phyloP scores from a whole-genome alignment of 2,113 vertebrate genomes.

The Elaphurus davidianus region DNA sequence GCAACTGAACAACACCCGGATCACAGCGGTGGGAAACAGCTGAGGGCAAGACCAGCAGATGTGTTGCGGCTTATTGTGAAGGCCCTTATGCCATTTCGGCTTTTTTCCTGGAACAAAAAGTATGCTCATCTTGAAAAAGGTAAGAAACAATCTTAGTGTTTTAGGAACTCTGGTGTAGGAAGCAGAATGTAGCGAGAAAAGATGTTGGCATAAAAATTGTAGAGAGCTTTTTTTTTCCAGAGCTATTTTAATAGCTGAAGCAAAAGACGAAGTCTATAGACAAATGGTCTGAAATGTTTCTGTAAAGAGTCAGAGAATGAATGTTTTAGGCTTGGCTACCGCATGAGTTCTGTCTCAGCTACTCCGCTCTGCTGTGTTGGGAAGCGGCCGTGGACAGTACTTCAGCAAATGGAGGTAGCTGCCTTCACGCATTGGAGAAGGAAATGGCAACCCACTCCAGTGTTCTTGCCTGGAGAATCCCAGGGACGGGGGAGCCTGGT shows the following conservation, averaged over 20 bases:
- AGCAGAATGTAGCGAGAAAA: not conserved
- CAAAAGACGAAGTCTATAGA: not conserved
- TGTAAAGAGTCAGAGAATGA: not conserved
- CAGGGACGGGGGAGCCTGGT: too few species aligned
- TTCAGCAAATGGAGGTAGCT: not conserved
- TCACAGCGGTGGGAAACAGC: not conserved
- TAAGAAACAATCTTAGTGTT: not conserved
- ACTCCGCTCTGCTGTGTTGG: not conserved
- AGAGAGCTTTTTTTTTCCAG: not conserved
- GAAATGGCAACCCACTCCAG: too few species aligned
- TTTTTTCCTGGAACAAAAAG: not conserved
- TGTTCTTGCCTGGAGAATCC: too few species aligned
- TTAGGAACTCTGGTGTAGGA: not conserved
- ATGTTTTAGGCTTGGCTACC: not conserved
- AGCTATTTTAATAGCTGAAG: not conserved
- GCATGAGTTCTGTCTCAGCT: not conserved
- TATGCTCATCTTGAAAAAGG: not conserved
- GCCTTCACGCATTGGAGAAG: not conserved
- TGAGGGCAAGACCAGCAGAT: not conserved
- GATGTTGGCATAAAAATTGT: not conserved
- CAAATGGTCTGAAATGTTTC: not conserved
- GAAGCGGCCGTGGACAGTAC: not conserved
- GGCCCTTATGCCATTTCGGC: too few species aligned
- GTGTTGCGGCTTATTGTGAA: not conserved
- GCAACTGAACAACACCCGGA: fast-evolving